Base-by-base conservation (phyloP, 2,888 invertebrate species). In the Stenurella melanura region DNA sequence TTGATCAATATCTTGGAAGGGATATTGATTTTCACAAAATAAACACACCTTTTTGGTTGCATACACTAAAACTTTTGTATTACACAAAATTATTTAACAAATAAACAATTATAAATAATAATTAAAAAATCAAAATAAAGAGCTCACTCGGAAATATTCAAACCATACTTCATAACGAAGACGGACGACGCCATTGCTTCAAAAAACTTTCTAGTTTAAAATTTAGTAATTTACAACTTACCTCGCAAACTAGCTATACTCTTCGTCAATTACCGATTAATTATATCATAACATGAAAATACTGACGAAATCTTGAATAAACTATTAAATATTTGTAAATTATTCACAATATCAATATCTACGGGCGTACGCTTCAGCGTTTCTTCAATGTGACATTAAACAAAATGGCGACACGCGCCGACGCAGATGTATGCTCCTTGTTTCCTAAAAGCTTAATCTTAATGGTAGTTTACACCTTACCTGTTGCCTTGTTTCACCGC, bases 1-100 rank as follows among this genome's bases (percentile, higher is more conserved):
- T 34, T 61, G 72, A 72, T 72, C 72, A 72, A 72, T 72, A 72
- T 63, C 72, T 72, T 72, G 70, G 72, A 72, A 72, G 72, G 72
- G 63, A 72, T 72, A 72, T 72, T 72, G 72, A 63, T 72, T 72
- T 63, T 61, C 63, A 72, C 30, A 72, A 72, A 72, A 67, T 67
- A 58, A 68, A 72, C 30, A 71, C 71, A 72, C 61, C 60, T 60
- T 70, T 72, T 72, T 21, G 50, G 61, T 72, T 72, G 72, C 61
- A 38, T 30, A 26, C 54, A 72, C 63, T 63, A 72, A 70, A 72
- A 72, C 63, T 54, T 21, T 61, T 72, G 18, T 72, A 54, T 54
- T 34, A 63, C 63, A 72, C 63, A 60, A 60, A 42, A 54, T 67
- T 54, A 66, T 11, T 54, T 54, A 19, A 72, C 12, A 63, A 17